Evolutionary conservation across 2,797 vertebrate species (phyloP).

Genomic region (Hypotaenidia okinawae): DNA sequence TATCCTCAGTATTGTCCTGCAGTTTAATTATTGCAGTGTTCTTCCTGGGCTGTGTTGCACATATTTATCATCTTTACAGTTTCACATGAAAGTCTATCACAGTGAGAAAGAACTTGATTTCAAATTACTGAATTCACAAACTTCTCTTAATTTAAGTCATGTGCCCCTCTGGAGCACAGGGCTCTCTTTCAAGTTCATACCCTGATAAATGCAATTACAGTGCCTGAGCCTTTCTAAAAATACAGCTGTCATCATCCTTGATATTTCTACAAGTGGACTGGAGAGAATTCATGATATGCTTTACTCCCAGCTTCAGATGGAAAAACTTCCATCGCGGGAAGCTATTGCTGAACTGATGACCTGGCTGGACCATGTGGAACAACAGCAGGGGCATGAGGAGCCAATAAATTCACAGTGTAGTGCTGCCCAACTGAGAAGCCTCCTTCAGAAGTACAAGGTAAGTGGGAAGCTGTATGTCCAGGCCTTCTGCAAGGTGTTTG

Average conservation of each 20-base stretch:
- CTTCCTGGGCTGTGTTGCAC: constrained; percentile 15
- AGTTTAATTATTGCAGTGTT: constrained; percentile 63
- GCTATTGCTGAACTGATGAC: constrained; percentile 83
- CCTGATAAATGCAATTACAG: constrained; percentile 42
- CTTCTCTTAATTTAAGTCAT: neutral
- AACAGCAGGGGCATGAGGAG: constrained; percentile 39
- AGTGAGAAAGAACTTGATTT: neutral
- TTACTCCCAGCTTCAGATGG: constrained; percentile 83
- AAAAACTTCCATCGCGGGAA: constrained; percentile 81
- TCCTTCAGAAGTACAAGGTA: constrained; percentile 86
- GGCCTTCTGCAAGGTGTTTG: neutral
- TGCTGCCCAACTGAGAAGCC: constrained; percentile 64
- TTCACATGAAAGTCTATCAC: constrained; percentile 33
- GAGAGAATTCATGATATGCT: constrained; percentile 54
- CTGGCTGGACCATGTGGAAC: constrained; percentile 81
- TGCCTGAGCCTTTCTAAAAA: constrained; percentile 53
- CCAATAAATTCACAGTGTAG: neutral
- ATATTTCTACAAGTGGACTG: constrained; percentile 37
- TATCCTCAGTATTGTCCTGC: constrained; percentile 17
- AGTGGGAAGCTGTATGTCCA: neutral
- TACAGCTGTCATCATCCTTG: constrained; percentile 17
- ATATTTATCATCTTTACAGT: neutral
- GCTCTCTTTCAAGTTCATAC: constrained; percentile 45
- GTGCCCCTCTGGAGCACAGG: neutral
- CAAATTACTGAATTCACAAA: constrained; percentile 4